Evolutionary conservation across 2,797 vertebrate species (phyloP).

Genomic region (Numenius phaeopus): DNA sequence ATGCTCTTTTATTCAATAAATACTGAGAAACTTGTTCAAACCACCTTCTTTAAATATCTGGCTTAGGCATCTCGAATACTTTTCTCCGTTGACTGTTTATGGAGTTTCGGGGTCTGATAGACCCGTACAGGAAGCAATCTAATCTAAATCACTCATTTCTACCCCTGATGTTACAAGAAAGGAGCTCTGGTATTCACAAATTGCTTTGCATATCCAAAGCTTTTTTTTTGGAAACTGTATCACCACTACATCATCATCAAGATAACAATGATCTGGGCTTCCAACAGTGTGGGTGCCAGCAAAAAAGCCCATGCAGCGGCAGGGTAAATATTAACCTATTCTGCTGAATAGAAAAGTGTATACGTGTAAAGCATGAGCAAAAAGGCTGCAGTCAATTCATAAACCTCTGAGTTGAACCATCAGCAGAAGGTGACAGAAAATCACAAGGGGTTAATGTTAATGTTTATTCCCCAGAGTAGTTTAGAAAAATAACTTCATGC

Average conservation of each 20-base stretch:
- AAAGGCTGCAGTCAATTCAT: background rate
- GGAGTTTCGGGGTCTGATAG: background rate
- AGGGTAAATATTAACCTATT: background rate
- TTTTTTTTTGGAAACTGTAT: background rate
- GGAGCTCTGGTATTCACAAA: background rate
- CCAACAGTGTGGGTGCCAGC: background rate
- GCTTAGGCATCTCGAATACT: background rate
- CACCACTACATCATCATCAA: background rate
- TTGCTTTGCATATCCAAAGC: background rate
- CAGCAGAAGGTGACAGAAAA: background rate
- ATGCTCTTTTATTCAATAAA: background rate
- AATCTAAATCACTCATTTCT: background rate
- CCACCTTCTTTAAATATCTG: background rate
- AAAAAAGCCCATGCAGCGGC: background rate
- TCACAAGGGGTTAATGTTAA: background rate
- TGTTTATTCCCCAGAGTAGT: background rate
- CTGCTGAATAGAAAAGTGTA: background rate
- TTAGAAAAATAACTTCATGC: background rate
- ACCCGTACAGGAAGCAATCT: background rate
- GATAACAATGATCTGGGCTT: background rate
- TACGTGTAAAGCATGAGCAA: background rate
- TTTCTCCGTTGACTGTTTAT: background rate
- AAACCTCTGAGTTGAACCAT: background rate
- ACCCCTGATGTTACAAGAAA: background rate
- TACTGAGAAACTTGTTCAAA: background rate